Conservation (phyloP, 2,888 invertebrate species). For the Keiferia lycopersicella region DNA sequence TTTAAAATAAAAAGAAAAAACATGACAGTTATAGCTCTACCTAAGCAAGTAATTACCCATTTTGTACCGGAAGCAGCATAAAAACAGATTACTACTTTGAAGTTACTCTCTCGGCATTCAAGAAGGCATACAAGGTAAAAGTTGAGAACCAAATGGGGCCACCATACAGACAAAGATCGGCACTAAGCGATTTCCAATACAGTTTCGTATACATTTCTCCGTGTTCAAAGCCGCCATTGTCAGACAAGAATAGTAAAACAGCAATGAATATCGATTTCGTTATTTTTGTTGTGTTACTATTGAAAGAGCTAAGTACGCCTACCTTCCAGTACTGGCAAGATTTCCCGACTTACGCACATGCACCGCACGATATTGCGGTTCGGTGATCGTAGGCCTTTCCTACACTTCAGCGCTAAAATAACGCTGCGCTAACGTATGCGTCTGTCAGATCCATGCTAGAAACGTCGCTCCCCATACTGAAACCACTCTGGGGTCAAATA, state of each 20-base stretch:
- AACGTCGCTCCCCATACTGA: no score
- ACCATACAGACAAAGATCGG: neutral
- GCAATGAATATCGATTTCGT: neutral
- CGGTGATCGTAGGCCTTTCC: no score
- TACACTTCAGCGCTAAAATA: no score
- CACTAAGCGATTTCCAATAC: conserved; percentile 6
- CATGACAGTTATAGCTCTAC: no score
- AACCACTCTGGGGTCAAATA: no score
- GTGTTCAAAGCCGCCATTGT: neutral
- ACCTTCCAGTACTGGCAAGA: neutral
- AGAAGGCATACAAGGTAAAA: conserved; percentile 13
- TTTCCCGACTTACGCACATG: no score
- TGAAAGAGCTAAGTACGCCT: neutral
- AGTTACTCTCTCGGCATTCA: conserved; percentile 1
- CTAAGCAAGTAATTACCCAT: neutral
- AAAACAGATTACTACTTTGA: conserved; percentile 11
- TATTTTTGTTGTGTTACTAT: neutral
- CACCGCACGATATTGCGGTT: no score
- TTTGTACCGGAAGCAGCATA: neutral
- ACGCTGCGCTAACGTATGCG: no score
- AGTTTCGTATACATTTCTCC: neutral
- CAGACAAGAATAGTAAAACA: neutral
- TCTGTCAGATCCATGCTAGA: no score
- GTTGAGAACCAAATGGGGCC: conserved; percentile 1
- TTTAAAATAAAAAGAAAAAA: no score